phyloP scores from a whole-genome alignment of 37 sponge, comb jelly and placozoan species.

The Beroe ovata region DNA sequence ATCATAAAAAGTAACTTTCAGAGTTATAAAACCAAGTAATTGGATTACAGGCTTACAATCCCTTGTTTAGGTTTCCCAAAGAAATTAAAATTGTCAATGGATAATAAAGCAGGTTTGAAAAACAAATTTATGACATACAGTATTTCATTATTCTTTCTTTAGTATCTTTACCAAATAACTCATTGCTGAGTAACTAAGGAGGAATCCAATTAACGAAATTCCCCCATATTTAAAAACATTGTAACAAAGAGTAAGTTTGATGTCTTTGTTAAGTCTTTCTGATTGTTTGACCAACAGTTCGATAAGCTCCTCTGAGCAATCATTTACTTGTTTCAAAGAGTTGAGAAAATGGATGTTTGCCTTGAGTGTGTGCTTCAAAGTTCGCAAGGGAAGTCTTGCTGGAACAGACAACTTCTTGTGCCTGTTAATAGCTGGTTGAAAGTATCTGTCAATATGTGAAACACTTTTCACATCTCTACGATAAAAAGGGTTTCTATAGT shows the following conservation, averaged over 20 bases:
- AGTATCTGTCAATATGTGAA: background rate
- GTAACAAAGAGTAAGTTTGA: background rate
- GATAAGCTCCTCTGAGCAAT: conserved; percentile 5
- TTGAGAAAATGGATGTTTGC: background rate
- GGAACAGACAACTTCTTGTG: conserved; percentile 22
- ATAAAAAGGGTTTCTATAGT: background rate
- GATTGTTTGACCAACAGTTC: background rate
- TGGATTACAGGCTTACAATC: too few species aligned
- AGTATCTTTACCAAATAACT: background rate
- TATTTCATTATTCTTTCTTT: background rate
- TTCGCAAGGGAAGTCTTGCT: conserved; percentile 18
- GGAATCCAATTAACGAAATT: background rate
- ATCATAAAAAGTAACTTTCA: too few species aligned
- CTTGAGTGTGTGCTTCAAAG: background rate
- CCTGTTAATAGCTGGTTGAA: background rate
- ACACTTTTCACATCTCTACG: conserved; percentile 17
- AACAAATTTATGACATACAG: too few species aligned
- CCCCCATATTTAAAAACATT: conserved; percentile 2
- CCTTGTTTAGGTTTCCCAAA: too few species aligned
- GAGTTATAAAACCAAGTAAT: too few species aligned
- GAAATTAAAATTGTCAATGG: too few species aligned
- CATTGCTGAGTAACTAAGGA: background rate
- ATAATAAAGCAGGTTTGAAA: too few species aligned
- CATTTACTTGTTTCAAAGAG: conserved; percentile 34
- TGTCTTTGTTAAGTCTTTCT: background rate